phyloP scores from a whole-genome alignment of 1,140 invertebrate genomes.

The Neodiprion lecontei region DNA sequence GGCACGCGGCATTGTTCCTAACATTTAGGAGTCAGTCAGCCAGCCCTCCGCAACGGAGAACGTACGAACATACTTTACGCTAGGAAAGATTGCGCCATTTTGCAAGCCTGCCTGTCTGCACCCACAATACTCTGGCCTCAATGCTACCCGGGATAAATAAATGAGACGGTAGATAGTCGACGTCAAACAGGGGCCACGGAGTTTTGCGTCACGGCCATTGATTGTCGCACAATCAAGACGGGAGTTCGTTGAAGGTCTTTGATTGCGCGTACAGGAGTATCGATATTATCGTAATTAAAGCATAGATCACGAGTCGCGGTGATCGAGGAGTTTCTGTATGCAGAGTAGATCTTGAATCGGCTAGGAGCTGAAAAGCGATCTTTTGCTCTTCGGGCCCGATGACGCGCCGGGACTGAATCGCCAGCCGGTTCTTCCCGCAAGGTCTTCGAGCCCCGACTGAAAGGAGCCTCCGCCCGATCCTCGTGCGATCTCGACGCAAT shows the following conservation, averaged over 20 bases:
- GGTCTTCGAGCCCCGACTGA: too few relatives aligned
- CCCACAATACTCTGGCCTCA: conserved; percentile 6
- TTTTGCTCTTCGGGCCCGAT: neutral
- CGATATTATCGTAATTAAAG: conserved; percentile 13
- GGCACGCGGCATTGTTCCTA: conserved; percentile 38
- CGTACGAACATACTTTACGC: conserved; percentile 22
- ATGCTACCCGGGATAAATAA: neutral
- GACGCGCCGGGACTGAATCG: too few relatives aligned
- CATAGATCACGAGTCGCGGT: conserved; percentile 14
- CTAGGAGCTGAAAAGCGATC: neutral
- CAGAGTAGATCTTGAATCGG: neutral
- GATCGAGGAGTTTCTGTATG: neutral
- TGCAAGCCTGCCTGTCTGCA: conserved; percentile 16
- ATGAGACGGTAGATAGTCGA: conserved; percentile 17
- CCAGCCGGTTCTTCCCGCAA: too few relatives aligned
- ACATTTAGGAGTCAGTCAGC: conserved; percentile 39
- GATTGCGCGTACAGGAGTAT: neutral
- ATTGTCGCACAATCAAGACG: neutral
- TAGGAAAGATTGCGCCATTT: conserved; percentile 28
- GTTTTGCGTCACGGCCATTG: neutral
- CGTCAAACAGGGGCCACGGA: neutral
- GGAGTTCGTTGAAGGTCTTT: neutral
- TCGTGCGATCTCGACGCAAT: neutral
- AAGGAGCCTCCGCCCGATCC: too few relatives aligned
- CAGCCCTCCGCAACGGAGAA: conserved; percentile 26